Evolutionary conservation across 1,140 invertebrate genomes (phyloP), one percentile per base, ranked within the genome.

Genomic region (Leucophenga varia): DNA sequence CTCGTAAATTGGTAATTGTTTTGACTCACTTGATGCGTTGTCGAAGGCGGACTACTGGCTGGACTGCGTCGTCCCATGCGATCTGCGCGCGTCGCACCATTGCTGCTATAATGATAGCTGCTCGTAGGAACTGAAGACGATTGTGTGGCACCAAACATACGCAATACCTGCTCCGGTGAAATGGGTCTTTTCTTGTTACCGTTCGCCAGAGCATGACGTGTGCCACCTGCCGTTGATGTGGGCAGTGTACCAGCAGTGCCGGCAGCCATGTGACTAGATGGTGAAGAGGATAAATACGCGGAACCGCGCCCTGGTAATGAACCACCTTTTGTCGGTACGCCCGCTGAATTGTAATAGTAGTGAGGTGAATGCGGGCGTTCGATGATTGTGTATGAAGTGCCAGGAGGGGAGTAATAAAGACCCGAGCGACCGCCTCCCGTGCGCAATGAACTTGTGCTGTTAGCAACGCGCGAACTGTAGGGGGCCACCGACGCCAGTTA

Each of bases 371-470:
- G 85, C 22, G 87, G 87, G 39, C 88, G 80, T 76, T 90, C 89
- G 57, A 90, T 84, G 72, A 91, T 90, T 56, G 88, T 91, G 76
- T 91, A 91, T 34, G 87, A 90, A 47, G 88, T 90, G 36, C 88
- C 83, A 8, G 84, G 84, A 46, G 84, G 83, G 25, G 83, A 85
- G 60, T 86, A 85, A 64, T 86, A 86, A 3, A 84, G 76, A 9
- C 83, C 83, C n/a, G 82, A 80, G 5, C 82, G 64, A 6, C 61
- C 64, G 5, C 56, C 54, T 44, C 45, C 49, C 17, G 40, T 61
- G 20, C 70, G 64, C 51, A 75, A 47, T 38, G 72, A 75, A 49
- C 71, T 72, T 9, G 72, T 75, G 47, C 72, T 75, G 31, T 74
- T 73, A 36, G 59, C 71, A 13, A 72, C 68, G 32, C 70, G 65